Evolutionary conservation across 2,797 vertebrate genomes (phyloP), one percentile per base, ranked within the genome.

Genomic region (Eospalax fontanierii): DNA sequence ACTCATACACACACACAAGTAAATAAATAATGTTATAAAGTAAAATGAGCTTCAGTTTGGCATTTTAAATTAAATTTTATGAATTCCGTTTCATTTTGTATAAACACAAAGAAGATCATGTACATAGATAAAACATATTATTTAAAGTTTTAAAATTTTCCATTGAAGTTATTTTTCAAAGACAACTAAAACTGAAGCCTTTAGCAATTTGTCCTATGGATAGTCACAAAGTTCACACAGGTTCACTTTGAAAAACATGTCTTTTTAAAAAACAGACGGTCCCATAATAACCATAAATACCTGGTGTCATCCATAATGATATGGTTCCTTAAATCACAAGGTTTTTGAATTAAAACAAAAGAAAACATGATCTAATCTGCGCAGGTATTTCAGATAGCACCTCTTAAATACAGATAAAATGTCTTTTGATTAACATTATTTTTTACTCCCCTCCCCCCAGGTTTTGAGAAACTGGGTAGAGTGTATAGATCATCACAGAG

Each of bases 61-160:
- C 71, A 33, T 43, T 26, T 70, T 75, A 63, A 87, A 83, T 59
- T 70, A 63, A 89, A 83, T 82, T 0, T 21, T 12, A 50, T 35
- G 46, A 70, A 90, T 66, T 91, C 0, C 1, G 65, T 92, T 84
- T 38, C 6, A 38, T 12, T 71, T 65, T 94, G 50, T 0, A 22
- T 87, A 87, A 92, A 84, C 40, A 21, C 14, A 76, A 84, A 81
- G 9, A 21, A 86, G 3, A 87, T 30, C 28, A 33, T 75, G 14
- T 76, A 33, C 65, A 61, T 65, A 92, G 73, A n/a, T 80, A 83
- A 84, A 87, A 7, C 35, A 83, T 71, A 59, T 85, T 80, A 84
- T 35, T 63, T 28, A 30, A 91, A 68, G 33, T 22, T 71, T 2
- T 2, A 57, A 78, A 91, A 76, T 66, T 19, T 22, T 85, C 22